Conservation (phyloP, 1,140 invertebrate genomes). For the Oedothorax gibbosus region DNA sequence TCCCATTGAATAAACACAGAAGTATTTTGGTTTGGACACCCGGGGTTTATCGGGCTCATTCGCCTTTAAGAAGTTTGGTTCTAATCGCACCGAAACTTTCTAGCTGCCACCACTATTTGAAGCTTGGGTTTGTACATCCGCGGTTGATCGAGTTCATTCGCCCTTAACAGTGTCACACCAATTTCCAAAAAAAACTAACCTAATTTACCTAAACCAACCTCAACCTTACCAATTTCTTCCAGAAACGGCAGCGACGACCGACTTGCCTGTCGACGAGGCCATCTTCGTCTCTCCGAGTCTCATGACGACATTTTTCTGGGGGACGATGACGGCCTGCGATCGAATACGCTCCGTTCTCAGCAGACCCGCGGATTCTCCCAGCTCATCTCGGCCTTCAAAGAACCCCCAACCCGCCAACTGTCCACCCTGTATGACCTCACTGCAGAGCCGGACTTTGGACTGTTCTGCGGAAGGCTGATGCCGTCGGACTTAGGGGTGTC, state of each 20-base stretch:
- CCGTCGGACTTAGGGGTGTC: constrained; percentile 45
- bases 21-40: too few species aligned
- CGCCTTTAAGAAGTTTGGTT: too few species aligned
- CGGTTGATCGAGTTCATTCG: too few species aligned
- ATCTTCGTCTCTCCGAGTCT: constrained; percentile 55
- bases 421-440: constrained; percentile 56
- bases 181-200: not conserved
- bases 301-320: constrained; percentile 50
- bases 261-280: constrained; percentile 40
- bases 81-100: too few species aligned
- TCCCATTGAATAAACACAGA: too few species aligned
- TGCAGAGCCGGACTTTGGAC: constrained; percentile 56
- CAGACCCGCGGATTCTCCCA: constrained; percentile 60
- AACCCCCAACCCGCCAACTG: constrained; percentile 25
- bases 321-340: constrained; percentile 28
- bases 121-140: too few species aligned
- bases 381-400: constrained; percentile 58
- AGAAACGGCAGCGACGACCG: constrained; percentile 41
- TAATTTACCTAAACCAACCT: not conserved
- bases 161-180: too few species aligned
- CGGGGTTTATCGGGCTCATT: too few species aligned
- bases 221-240: not conserved
- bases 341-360: constrained; percentile 37
- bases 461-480: constrained; percentile 55
- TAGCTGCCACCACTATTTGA: too few species aligned